Percentiles rank a stretch among this genome's conserved stretches.
Evolutionary conservation across 2,113 vertebrate species (phyloP).

Genomic region (Cyprichromis sp.): DNA sequence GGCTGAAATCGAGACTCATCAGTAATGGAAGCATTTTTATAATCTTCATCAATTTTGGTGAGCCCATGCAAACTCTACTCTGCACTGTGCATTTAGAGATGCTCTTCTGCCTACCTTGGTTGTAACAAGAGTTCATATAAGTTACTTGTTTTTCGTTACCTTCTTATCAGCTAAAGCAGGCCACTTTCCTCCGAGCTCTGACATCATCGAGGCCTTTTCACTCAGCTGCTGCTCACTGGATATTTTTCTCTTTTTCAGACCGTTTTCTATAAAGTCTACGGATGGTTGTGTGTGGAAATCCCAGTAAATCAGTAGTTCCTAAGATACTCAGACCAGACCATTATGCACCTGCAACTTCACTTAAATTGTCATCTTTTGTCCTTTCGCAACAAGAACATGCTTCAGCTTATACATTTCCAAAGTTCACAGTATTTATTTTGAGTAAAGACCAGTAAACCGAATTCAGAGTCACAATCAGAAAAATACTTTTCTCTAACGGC

Average conservation of each 20-base stretch:
- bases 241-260: background rate
- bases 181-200: background rate
- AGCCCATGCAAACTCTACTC: background rate
- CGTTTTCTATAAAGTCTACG: background rate
- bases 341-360: background rate
- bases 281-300: background rate
- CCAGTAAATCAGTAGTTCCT: background rate
- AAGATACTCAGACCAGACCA: background rate
- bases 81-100: background rate
- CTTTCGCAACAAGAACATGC: background rate
- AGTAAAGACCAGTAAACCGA: background rate
- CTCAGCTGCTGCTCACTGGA: background rate
- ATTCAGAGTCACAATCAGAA: background rate
- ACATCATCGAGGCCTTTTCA: background rate
- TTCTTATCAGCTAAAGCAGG: background rate
- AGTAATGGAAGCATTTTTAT: background rate
- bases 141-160: background rate
- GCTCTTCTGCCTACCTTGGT: background rate
- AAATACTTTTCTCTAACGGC: background rate
- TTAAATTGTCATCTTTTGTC: background rate
- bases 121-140: background rate
- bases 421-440: constrained; percentile 12
- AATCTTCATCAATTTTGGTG: background rate
- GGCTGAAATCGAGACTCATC: accelerated
- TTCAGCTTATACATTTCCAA: background rate